phyloP scores from a whole-genome alignment of 2,113 vertebrate genomes.

The Hippocampus mohnikei region DNA sequence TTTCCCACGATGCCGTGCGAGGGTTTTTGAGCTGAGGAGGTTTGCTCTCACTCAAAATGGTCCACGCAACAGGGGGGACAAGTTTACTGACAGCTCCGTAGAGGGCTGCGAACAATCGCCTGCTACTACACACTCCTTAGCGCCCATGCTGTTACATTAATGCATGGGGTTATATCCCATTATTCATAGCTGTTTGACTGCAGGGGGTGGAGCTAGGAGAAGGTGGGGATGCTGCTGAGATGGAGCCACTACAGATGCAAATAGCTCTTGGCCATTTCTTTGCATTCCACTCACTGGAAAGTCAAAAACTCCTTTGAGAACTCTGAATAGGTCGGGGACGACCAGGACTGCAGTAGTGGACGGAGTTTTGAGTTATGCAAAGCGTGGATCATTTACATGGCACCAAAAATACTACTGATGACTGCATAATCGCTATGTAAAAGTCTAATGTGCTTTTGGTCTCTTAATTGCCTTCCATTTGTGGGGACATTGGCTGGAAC shows the following conservation, averaged over 20 bases:
- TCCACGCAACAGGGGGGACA: conserved; percentile 59
- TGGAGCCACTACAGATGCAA: conserved; percentile 51
- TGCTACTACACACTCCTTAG: conserved; percentile 55
- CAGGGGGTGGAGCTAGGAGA: conserved; percentile 34
- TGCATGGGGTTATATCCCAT: conserved; percentile 67
- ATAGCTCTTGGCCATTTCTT: conserved; percentile 62
- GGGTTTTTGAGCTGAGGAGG: conserved; percentile 36
- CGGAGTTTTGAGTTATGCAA: conserved; percentile 33
- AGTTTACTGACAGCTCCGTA: conserved; percentile 71
- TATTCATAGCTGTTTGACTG: conserved; percentile 68
- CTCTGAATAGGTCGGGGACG: neutral
- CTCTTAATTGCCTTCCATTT: conserved; percentile 11
- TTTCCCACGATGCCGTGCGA: conserved; percentile 61
- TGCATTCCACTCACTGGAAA: conserved; percentile 60
- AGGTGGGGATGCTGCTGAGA: conserved; percentile 41
- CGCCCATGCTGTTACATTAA: conserved; percentile 68
- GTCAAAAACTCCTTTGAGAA: conserved; percentile 47
- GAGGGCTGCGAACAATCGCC: conserved; percentile 67
- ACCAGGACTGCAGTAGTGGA: too few relatives aligned
- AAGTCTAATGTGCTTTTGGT: conserved; percentile 21
- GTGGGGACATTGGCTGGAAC: neutral
- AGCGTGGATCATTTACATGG: conserved; percentile 45
- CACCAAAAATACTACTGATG: conserved; percentile 38
- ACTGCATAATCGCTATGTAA: conserved; percentile 28
- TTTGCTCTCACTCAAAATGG: conserved; percentile 52